Evolutionary conservation across 2,797 vertebrate species (phyloP).

Genomic region (Enteromius paludinosus): DNA sequence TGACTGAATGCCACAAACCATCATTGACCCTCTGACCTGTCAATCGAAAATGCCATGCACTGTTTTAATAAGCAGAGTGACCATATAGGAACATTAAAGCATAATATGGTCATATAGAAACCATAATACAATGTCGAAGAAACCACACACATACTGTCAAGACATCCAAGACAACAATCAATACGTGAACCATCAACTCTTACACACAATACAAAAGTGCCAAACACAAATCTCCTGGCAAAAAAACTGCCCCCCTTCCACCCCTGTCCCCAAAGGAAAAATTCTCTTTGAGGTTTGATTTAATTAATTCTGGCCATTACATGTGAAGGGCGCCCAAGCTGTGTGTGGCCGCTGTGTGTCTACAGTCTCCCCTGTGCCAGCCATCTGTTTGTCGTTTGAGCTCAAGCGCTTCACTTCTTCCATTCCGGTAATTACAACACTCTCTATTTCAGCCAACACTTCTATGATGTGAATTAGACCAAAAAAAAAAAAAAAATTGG

Average conservation of each 20-base stretch:
- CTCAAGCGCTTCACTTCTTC: slow-evolving; percentile 42
- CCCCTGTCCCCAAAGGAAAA: neutral
- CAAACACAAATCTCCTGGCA: slow-evolving; percentile 37
- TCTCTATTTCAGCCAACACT: slow-evolving; percentile 46
- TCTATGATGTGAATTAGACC: slow-evolving; percentile 19
- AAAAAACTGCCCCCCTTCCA: slow-evolving; percentile 7
- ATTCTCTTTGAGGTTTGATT: slow-evolving; percentile 55
- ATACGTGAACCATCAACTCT: slow-evolving; percentile 5
- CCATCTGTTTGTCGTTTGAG: slow-evolving; percentile 66
- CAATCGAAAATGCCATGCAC: neutral
- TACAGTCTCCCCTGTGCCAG: slow-evolving; percentile 62
- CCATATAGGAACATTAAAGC: neutral
- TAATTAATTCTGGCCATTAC: slow-evolving; percentile 61
- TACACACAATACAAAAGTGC: slow-evolving; percentile 7
- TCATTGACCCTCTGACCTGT: slow-evolving; percentile 87
- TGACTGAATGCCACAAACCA: slow-evolving; percentile 92
- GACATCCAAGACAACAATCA: slow-evolving; percentile 1
- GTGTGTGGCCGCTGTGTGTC: slow-evolving; percentile 58
- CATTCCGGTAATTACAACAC: slow-evolving; percentile 55
- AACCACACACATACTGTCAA: neutral
- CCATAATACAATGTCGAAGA: neutral
- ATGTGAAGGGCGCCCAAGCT: slow-evolving; percentile 66
- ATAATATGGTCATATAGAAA: neutral
- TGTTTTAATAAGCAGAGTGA: neutral
- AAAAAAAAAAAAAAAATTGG: slow-evolving; percentile 10